phyloP scores from a whole-genome alignment of 2,888 invertebrate genomes.

The Polyommatus iphigenia region DNA sequence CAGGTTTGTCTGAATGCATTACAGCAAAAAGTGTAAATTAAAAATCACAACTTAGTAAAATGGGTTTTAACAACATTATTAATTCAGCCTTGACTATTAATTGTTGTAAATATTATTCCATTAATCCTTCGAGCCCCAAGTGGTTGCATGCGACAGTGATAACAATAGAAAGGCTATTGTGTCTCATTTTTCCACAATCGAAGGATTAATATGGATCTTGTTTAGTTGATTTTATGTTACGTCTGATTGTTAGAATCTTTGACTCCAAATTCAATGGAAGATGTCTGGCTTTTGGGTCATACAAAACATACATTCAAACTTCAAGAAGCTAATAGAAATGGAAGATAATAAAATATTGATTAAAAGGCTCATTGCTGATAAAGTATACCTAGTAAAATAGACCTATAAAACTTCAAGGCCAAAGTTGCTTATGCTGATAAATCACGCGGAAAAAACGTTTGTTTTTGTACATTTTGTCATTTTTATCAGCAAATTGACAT shows the following conservation, averaged over 20 bases:
- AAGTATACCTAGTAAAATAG: not conserved
- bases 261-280: not conserved
- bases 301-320: not conserved
- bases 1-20: too few relatives aligned
- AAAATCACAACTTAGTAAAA: not conserved
- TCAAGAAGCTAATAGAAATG: not conserved
- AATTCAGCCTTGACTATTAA: not conserved
- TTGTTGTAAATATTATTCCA: not conserved
- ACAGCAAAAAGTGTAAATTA: too few relatives aligned
- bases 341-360: not conserved
- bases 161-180: too few relatives aligned
- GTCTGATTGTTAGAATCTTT: too few relatives aligned
- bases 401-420: not conserved
- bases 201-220: too few relatives aligned
- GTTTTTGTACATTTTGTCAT: slow-evolving; percentile 14
- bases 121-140: too few relatives aligned
- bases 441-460: slow-evolving; percentile 16
- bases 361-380: not conserved
- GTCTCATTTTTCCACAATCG: too few relatives aligned
- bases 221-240: too few relatives aligned
- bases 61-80: not conserved
- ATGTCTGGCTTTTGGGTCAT: not conserved
- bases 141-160: too few relatives aligned
- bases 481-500: slow-evolving; percentile 9
- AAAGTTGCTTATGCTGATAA: not conserved